Percentiles rank a stretch among this genome's conserved stretches.
phyloP scores from a whole-genome alignment of 2,797 vertebrate species.

The Pampus argenteus region DNA sequence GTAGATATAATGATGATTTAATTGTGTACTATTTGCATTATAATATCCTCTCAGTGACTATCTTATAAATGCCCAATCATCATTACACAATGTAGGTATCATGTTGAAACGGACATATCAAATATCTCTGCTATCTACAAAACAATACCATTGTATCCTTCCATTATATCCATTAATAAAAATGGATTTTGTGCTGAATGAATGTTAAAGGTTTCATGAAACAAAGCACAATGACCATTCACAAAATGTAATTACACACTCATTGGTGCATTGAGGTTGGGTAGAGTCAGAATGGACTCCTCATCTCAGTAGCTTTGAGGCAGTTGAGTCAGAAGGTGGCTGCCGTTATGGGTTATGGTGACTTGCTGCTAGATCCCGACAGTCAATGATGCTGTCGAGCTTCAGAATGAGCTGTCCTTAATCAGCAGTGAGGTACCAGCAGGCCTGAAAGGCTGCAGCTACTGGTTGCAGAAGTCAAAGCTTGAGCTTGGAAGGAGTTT shows the following conservation, averaged over 20 bases:
- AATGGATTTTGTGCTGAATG: not conserved
- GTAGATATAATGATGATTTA: not conserved
- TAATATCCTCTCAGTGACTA: not conserved
- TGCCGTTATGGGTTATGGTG: conserved; percentile 21
- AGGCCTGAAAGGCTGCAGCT: too few relatives aligned
- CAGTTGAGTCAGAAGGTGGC: conserved; percentile 16
- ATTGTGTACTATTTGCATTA: not conserved
- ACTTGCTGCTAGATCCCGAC: conserved; percentile 31
- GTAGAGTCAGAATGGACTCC: not conserved
- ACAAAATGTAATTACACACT: conserved; percentile 3
- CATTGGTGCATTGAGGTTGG: not conserved
- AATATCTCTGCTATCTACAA: not conserved
- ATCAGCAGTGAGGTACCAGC: conserved; percentile 1
- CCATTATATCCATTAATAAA: not conserved
- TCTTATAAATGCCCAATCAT: not conserved
- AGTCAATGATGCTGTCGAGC: conserved; percentile 16
- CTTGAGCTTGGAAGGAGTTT: conserved; percentile 10
- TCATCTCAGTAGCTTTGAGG: conserved; percentile 3
- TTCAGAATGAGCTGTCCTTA: conserved; percentile 29
- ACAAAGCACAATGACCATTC: not conserved
- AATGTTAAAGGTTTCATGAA: not conserved
- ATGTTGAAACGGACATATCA: not conserved
- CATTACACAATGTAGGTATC: not conserved
- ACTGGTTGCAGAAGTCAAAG: conserved; percentile 20
- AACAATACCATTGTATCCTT: not conserved